Evolutionary conservation across 2,797 vertebrate genomes (phyloP).

Genomic region (Takifugu ocellatus): DNA sequence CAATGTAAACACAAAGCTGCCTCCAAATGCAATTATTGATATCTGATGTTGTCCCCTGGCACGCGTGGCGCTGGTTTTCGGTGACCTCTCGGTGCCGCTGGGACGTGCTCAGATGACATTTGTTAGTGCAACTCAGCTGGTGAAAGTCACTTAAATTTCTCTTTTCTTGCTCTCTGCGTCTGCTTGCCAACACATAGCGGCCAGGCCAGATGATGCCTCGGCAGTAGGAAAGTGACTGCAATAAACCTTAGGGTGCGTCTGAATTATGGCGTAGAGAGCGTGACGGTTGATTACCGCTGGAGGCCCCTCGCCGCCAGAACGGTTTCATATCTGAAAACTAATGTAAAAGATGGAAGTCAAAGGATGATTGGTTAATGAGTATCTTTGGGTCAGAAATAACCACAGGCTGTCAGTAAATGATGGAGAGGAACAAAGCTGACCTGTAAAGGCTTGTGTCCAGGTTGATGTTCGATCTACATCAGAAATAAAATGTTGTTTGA

Average conservation of each 20-base stretch:
- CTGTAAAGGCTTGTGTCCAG: neutral
- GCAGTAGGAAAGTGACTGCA: slow-evolving; percentile 45
- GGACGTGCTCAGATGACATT: too few relatives aligned
- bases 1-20: slow-evolving; percentile 11
- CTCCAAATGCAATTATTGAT: slow-evolving; percentile 18
- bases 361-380: slow-evolving; percentile 30
- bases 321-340: slow-evolving; percentile 27
- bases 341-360: slow-evolving; percentile 48
- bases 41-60: slow-evolving; percentile 10
- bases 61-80: too few relatives aligned
- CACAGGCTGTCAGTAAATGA: slow-evolving; percentile 3
- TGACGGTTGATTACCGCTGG: slow-evolving; percentile 52
- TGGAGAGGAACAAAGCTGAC: neutral
- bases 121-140: neutral
- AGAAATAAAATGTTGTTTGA: neutral
- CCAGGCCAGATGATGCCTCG: slow-evolving; percentile 30
- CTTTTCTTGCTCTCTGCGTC: too few relatives aligned
- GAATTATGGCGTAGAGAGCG: slow-evolving; percentile 37
- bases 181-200: slow-evolving; percentile 12
- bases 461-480: slow-evolving; percentile 3
- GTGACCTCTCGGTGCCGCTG: slow-evolving; percentile 1
- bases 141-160: too few relatives aligned
- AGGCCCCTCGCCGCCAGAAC: slow-evolving; percentile 48
- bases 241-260: slow-evolving; percentile 28
- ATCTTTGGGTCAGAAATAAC: slow-evolving; percentile 29